Conservation (phyloP, 2,113 vertebrate genomes). For the Amblyornis subalaris region DNA sequence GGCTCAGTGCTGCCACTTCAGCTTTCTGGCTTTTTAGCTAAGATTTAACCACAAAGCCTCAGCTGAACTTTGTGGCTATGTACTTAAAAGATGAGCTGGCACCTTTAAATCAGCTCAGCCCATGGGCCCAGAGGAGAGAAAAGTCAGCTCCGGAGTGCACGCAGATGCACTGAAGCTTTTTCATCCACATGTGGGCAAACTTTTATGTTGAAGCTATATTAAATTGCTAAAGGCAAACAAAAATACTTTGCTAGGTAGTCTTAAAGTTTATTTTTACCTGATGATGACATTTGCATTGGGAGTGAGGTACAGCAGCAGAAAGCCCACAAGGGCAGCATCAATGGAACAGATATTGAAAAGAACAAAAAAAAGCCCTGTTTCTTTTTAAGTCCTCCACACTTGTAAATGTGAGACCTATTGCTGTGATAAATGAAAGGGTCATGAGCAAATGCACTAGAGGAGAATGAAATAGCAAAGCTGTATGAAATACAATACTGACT, state of each 20-base stretch:
- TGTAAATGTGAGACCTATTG: conserved; percentile 39
- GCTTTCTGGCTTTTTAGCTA: background rate
- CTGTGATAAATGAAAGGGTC: conserved; percentile 1
- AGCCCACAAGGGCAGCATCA: conserved; percentile 43
- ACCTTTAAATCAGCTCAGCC: conserved; percentile 43
- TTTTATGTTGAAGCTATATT: conserved; percentile 55
- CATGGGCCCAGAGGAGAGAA: conserved; percentile 4
- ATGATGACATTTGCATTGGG: conserved; percentile 65
- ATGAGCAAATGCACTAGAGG: background rate
- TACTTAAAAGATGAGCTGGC: conserved; percentile 53
- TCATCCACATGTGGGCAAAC: conserved; percentile 36
- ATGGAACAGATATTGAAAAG: conserved; percentile 40
- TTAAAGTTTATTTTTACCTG: conserved; percentile 60
- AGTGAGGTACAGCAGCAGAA: conserved; percentile 32
- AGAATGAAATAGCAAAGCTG: background rate
- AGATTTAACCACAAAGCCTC: conserved; percentile 23
- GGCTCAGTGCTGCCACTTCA: background rate
- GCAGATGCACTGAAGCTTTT: conserved; percentile 19
- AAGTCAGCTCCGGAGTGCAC: conserved; percentile 5
- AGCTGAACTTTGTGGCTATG: conserved; percentile 28
- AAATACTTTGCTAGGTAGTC: conserved; percentile 52
- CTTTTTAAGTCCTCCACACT: background rate
- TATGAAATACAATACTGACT: background rate
- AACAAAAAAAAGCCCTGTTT: background rate
- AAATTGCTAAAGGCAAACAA: conserved; percentile 64